Evolutionary conservation across 2,113 vertebrate species (phyloP).

Genomic region (Cephalopholis sonnerati): DNA sequence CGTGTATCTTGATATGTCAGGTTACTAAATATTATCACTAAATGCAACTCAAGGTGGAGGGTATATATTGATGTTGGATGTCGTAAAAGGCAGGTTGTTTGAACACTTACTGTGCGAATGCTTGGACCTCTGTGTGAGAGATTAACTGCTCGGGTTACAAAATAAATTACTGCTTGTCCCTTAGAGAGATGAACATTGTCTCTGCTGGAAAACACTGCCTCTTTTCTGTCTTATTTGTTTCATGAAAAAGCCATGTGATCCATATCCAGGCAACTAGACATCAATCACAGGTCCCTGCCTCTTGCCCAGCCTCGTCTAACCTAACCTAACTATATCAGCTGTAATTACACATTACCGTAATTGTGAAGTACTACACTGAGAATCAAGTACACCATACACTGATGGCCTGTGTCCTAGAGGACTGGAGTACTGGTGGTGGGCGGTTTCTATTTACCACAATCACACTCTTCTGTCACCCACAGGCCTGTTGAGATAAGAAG

Average conservation of each 20-base stretch:
- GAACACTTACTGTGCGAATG: neutral
- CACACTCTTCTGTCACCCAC: constrained; percentile 41
- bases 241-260: constrained; percentile 18
- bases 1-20: constrained; percentile 5
- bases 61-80: neutral
- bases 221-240: constrained; percentile 1
- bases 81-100: constrained; percentile 5
- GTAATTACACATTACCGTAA: constrained; percentile 57
- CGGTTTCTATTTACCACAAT: constrained; percentile 49
- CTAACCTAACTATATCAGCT: constrained; percentile 21
- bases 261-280: constrained; percentile 4
- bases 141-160: constrained; percentile 9
- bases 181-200: neutral
- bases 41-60: neutral
- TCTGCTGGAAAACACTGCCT: neutral
- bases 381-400: constrained; percentile 23
- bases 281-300: constrained; percentile 16
- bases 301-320: constrained; percentile 9
- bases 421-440: constrained; percentile 32
- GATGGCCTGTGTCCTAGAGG: constrained; percentile 27
- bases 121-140: constrained; percentile 5
- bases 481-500: constrained; percentile 57
- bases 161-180: constrained; percentile 18
- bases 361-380: constrained; percentile 32
- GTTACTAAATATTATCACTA: constrained; percentile 1